These are phyloP conservation scores for Holocentrus rufus DNA, from an alignment of 2,797 vertebrate genomes.

Conservation along the genomic window DNA sequence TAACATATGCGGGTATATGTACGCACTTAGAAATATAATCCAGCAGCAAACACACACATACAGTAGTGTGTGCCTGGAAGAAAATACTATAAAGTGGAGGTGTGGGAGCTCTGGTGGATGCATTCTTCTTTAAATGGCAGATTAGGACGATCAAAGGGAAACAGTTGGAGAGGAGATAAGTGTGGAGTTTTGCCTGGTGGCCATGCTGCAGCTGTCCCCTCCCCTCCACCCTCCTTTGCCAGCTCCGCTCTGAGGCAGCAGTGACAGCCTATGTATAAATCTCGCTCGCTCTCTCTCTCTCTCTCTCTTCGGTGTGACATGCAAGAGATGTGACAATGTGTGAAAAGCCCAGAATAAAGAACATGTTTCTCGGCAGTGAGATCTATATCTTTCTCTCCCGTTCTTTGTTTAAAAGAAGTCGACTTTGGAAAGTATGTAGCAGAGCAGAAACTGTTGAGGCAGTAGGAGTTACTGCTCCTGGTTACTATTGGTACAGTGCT, in stretches of 20 bases:
- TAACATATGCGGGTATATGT: neutral
- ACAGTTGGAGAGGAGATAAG: constrained; percentile 66
- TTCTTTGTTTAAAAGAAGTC: constrained; percentile 1
- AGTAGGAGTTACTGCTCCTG: neutral
- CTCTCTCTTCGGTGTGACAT: constrained; percentile 23
- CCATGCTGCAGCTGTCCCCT: constrained; percentile 64
- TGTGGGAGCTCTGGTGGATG: constrained; percentile 47
- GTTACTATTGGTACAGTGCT: neutral
- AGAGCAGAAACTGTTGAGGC: constrained; percentile 1
- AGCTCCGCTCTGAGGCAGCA: constrained; percentile 35
- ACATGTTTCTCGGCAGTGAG: constrained; percentile 19
- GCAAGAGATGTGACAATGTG: constrained; percentile 9
- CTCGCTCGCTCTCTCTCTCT: constrained; percentile 28
- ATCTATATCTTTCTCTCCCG: neutral
- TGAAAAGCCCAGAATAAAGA: constrained; percentile 4
- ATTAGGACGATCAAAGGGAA: constrained; percentile 76
- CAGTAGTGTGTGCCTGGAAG: constrained; percentile 15
- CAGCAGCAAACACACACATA: constrained; percentile 17
- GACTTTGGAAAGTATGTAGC: neutral
- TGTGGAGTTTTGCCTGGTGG: constrained; percentile 69
- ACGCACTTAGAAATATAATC: constrained; percentile 17
- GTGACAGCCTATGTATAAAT: constrained; percentile 41
- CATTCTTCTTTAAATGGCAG: constrained; percentile 73
- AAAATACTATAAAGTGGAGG: constrained; percentile 34
- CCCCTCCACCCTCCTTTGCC: constrained; percentile 24